Conservation (phyloP, 2,797 vertebrate species). For the Sebastes oblongus region DNA sequence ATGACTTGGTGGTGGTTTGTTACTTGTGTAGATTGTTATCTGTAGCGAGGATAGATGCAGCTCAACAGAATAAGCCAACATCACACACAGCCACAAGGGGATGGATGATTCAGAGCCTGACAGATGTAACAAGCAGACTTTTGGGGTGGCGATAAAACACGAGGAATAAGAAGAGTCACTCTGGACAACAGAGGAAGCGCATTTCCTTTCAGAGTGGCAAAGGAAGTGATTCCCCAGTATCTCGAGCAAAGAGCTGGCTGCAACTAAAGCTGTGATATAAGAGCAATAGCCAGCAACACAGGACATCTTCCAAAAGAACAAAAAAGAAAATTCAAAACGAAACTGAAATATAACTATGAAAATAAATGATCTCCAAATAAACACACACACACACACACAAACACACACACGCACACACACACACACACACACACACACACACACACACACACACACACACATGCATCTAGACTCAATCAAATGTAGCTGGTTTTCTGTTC, state of each 20-base stretch:
- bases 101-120: constrained; percentile 41
- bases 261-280: neutral
- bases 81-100: constrained; percentile 5
- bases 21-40: constrained; percentile 19
- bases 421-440: neutral
- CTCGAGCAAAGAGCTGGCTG: neutral
- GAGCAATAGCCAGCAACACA: neutral
- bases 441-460: neutral
- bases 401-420: neutral
- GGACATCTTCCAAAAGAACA: neutral
- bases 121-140: constrained; percentile 51
- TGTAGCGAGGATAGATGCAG: constrained; percentile 10
- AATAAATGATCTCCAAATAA: constrained; percentile 30
- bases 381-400: neutral
- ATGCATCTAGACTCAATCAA: constrained; percentile 3
- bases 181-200: constrained; percentile 45
- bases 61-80: constrained; percentile 31
- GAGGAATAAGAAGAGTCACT: constrained; percentile 41
- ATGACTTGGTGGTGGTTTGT: neutral
- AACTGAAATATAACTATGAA: neutral
- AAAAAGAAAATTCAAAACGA: neutral
- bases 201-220: constrained; percentile 46
- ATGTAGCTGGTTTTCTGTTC: constrained; percentile 16
- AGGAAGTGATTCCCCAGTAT: constrained; percentile 41
- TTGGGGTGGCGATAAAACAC: constrained; percentile 51